Percentiles rank a stretch among this genome's conserved stretches.
Conservation (phyloP, 2,888 invertebrate species). For the Drosophila anomalata region DNA sequence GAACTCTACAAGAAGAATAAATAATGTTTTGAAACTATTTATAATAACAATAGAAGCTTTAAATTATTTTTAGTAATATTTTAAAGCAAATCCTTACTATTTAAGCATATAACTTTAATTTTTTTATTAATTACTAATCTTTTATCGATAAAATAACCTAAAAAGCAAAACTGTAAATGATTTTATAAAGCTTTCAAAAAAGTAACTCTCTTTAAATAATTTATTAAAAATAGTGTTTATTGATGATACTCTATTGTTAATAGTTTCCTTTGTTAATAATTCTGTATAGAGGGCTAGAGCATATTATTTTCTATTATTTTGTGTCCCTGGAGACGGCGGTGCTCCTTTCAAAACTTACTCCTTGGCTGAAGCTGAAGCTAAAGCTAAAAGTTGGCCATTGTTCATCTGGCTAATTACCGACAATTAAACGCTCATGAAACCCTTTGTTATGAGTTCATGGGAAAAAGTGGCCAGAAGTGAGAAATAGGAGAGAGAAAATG, state of each 20-base stretch:
- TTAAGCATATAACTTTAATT: too few relatives aligned
- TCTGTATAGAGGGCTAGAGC: not conserved
- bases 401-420: slow-evolving; percentile 67
- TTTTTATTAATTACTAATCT: too few relatives aligned
- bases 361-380: slow-evolving; percentile 9
- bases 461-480: slow-evolving; percentile 6
- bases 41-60: too few relatives aligned
- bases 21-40: too few relatives aligned
- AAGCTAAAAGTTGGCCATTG: slow-evolving; percentile 45
- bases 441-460: slow-evolving; percentile 38
- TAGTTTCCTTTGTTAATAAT: not conserved
- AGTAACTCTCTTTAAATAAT: not conserved
- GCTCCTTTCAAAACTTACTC: slow-evolving; percentile 22
- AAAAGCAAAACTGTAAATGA: too few relatives aligned
- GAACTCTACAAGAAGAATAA: too few relatives aligned
- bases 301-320: slow-evolving; percentile 21
- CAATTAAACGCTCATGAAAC: slow-evolving; percentile 63
- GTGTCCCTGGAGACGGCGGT: not conserved
- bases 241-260: not conserved
- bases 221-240: not conserved
- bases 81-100: too few relatives aligned
- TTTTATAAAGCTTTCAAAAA: too few relatives aligned
- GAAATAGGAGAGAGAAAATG: not conserved
- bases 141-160: too few relatives aligned
- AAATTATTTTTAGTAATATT: too few relatives aligned